Conservation (phyloP, 2,888 invertebrate species). For the Tipula lateralis region DNA sequence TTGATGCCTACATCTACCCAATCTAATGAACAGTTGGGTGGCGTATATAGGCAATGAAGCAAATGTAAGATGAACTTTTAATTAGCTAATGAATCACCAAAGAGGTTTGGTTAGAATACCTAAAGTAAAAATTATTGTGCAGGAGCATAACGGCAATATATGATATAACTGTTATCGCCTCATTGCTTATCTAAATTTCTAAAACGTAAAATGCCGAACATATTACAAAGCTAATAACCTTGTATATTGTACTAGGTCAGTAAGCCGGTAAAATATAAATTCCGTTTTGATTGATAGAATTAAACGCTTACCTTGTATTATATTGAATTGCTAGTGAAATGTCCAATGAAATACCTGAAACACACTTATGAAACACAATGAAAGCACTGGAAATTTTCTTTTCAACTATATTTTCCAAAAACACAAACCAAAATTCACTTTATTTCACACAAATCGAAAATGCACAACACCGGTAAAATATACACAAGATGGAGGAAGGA, state of each 20-base stretch:
- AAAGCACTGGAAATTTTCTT: not conserved
- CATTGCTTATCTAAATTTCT: no score
- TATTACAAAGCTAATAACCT: not conserved
- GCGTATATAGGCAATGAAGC: no score
- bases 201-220: not conserved
- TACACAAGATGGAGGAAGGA: constrained; percentile 12
- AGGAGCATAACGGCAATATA: no score
- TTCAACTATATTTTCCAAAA: not conserved
- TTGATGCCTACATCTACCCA: no score
- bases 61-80: no score
- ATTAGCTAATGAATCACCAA: no score
- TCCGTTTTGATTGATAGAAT: not conserved
- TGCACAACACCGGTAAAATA: not conserved
- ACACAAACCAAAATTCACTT: not conserved
- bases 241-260: not conserved
- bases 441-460: not conserved
- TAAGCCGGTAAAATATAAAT: not conserved
- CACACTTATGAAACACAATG: not conserved
- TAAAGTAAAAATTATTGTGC: no score
- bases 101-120: no score
- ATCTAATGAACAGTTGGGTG: no score
- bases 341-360: not conserved
- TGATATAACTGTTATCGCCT: no score
- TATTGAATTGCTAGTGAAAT: not conserved
- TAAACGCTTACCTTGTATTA: not conserved